A percentile compares a stretch with the other conserved stretches of the same genome.
Conservation (phyloP, 2,797 vertebrate species). For the Brachymystax lenok region DNA sequence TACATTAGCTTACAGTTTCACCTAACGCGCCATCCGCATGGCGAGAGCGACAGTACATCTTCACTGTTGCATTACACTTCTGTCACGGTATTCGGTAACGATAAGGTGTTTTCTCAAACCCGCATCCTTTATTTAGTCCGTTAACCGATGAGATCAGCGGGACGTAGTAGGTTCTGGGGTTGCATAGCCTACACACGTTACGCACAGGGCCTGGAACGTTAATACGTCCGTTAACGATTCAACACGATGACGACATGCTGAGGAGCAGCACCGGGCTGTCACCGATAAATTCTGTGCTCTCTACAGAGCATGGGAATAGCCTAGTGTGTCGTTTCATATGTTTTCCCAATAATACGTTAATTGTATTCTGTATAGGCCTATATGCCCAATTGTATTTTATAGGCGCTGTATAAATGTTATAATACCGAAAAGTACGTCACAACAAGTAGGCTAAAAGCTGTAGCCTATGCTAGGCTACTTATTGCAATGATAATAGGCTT, state of each 20-base stretch:
- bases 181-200: conserved; percentile 57
- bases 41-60: conserved; percentile 38
- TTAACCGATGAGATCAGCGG: conserved; percentile 68
- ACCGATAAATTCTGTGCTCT: conserved; percentile 43
- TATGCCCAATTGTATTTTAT: background rate
- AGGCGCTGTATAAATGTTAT: background rate
- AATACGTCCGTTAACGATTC: conserved; percentile 38
- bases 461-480: background rate
- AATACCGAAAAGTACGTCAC: background rate
- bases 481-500: background rate
- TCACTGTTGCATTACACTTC: conserved; percentile 55
- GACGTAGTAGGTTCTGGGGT: conserved; percentile 38
- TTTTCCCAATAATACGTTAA: background rate
- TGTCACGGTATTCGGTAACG: conserved; percentile 37
- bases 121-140: conserved; percentile 45
- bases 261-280: conserved; percentile 38
- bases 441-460: no score
- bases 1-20: conserved; percentile 62
- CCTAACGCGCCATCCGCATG: conserved; percentile 65
- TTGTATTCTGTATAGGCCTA: background rate
- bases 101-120: conserved; percentile 49
- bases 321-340: background rate
- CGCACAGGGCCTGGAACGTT: conserved; percentile 43
- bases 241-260: conserved; percentile 74
- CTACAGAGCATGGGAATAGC: background rate